phyloP scores from a whole-genome alignment of 2,113 vertebrate species.

The Ariopsis seemanni region DNA sequence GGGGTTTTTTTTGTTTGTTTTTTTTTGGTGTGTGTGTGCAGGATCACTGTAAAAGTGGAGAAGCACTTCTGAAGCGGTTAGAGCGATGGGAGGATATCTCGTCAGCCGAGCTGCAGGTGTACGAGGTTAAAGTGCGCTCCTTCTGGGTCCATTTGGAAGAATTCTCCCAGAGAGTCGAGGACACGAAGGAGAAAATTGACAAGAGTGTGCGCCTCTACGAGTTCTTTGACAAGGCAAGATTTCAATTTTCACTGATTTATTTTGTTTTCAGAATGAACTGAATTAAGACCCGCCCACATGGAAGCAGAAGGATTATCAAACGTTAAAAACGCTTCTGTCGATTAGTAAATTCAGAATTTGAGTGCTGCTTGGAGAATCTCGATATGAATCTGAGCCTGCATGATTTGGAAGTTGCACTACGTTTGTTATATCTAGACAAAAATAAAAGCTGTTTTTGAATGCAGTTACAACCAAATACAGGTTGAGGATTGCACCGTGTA shows the following conservation, averaged over 20 bases:
- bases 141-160: conserved; percentile 67
- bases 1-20: conserved; percentile 1
- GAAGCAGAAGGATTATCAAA: background rate
- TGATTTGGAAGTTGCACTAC: background rate
- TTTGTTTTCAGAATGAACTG: background rate
- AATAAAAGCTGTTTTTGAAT: background rate
- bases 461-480: background rate
- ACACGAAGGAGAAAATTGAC: conserved; percentile 66
- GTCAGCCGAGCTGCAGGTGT: conserved; percentile 66
- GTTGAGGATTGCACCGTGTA: background rate
- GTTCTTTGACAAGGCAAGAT: conserved; percentile 78
- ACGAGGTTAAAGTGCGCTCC: conserved; percentile 65
- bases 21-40: conserved; percentile 40
- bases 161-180: conserved; percentile 73
- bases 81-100: conserved; percentile 72
- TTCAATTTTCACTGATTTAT: background rate
- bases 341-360: background rate
- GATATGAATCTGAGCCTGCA: background rate
- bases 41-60: conserved; percentile 75
- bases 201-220: conserved; percentile 73
- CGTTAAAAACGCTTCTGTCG: background rate
- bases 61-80: conserved; percentile 71
- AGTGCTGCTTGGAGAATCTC: background rate
- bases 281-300: background rate
- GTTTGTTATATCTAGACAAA: background rate